Conservation (phyloP, 2,797 vertebrate genomes). For the Pseudopleuronectes americanus region DNA sequence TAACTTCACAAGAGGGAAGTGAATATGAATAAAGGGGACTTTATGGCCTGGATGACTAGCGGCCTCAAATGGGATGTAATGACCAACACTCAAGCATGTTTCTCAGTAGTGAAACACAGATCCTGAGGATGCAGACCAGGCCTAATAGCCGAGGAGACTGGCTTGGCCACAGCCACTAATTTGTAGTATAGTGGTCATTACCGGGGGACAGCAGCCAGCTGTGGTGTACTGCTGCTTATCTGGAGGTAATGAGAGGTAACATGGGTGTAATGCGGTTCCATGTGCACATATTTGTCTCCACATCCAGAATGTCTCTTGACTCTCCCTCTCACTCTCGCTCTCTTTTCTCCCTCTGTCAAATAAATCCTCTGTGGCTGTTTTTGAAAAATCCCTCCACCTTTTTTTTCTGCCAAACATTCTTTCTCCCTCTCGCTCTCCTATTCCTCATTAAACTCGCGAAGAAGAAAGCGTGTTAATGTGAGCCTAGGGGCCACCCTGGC, state of each 20-base stretch:
- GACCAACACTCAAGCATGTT: constrained; percentile 38
- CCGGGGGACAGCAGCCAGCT: constrained; percentile 69
- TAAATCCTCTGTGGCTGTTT: constrained; percentile 78
- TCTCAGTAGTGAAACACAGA: constrained; percentile 49
- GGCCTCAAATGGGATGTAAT: constrained; percentile 43
- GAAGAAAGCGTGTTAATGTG: constrained; percentile 72
- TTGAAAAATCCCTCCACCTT: constrained; percentile 76
- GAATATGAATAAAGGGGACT: constrained; percentile 27
- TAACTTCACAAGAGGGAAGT: constrained; percentile 25
- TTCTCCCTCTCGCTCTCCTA: constrained; percentile 60
- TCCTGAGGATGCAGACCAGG: constrained; percentile 47
- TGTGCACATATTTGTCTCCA: constrained; percentile 65
- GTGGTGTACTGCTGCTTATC: constrained; percentile 68
- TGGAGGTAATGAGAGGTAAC: constrained; percentile 76
- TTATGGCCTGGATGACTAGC: constrained; percentile 30
- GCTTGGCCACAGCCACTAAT: constrained; percentile 60
- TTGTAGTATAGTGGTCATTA: constrained; percentile 68
- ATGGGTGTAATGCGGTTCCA: constrained; percentile 65
- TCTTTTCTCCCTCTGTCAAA: constrained; percentile 63
- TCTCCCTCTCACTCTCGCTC: constrained; percentile 46
- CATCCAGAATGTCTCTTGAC: constrained; percentile 60
- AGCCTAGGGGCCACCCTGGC: constrained; percentile 56
- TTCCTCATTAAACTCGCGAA: constrained; percentile 77
- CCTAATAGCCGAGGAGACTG: constrained; percentile 58
- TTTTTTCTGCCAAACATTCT: constrained; percentile 71